Evolutionary conservation across 2,888 invertebrate species (phyloP).

Genomic region (Lycophotia porphyrea): DNA sequence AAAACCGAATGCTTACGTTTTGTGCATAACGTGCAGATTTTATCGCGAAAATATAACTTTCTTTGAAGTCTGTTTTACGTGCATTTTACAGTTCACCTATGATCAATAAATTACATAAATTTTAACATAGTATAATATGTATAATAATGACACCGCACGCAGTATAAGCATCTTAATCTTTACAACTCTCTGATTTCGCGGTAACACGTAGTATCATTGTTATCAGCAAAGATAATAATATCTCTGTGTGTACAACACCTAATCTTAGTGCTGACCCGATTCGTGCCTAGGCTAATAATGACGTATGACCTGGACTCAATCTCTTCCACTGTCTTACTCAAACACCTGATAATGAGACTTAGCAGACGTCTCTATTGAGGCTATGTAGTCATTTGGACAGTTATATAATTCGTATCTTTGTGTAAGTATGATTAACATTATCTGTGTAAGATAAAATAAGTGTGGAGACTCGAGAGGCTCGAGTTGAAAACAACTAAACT

Average conservation of each 20-base stretch:
- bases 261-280: conserved; percentile 85
- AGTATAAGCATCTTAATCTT: conserved; percentile 78
- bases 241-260: conserved; percentile 79
- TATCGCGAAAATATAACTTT: conserved; percentile 24
- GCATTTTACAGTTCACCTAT: conserved; percentile 2
- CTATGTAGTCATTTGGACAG: conserved; percentile 65
- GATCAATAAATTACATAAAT: conserved; percentile 59
- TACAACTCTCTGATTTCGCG: conserved; percentile 83
- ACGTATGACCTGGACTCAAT: conserved; percentile 85
- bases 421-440: conserved; percentile 43
- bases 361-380: conserved; percentile 72
- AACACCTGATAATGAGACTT: conserved; percentile 86
- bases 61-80: conserved; percentile 31
- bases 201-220: conserved; percentile 76
- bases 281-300: conserved; percentile 84
- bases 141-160: conserved; percentile 67
- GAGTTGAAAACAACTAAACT: conserved; percentile 31
- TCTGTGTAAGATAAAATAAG: conserved; percentile 41
- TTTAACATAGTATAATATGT: conserved; percentile 48
- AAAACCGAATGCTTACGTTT: conserved; percentile 32
- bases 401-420: conserved; percentile 55
- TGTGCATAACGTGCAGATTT: conserved; percentile 15
- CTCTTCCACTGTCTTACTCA: conserved; percentile 76
- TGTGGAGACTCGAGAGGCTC: conserved; percentile 22
- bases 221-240: conserved; percentile 75